Conservation (phyloP, 2,113 vertebrate species). For the Gymnorhina tibicen region DNA sequence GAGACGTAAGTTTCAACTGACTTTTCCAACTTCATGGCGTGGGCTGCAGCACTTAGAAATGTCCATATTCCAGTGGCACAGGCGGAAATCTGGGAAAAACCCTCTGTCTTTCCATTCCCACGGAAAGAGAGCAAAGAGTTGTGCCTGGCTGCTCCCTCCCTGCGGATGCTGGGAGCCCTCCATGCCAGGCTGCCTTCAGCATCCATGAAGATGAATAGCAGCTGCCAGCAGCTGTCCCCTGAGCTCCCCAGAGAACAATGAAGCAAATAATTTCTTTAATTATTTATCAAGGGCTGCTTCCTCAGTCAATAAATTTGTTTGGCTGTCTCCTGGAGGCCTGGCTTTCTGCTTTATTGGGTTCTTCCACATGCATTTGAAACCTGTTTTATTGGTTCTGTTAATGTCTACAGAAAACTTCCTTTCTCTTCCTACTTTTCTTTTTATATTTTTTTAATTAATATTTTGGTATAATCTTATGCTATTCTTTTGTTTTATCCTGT, state of each 20-base stretch:
- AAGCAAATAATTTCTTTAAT: slow-evolving; percentile 70
- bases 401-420: not conserved
- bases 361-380: not conserved
- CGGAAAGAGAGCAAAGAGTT: not conserved
- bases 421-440: not conserved
- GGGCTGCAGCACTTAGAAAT: not conserved
- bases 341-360: slow-evolving; percentile 23
- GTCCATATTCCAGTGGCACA: accelerated
- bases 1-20: not conserved
- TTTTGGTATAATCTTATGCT: not conserved
- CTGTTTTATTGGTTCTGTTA: not conserved
- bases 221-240: slow-evolving; percentile 54
- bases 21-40: not conserved
- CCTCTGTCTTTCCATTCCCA: accelerated
- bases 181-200: not conserved
- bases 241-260: slow-evolving; percentile 58
- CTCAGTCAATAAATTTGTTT: slow-evolving; percentile 63
- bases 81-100: not conserved
- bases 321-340: slow-evolving; percentile 47
- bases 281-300: slow-evolving; percentile 67
- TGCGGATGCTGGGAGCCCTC: not conserved
- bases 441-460: not conserved
- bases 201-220: not conserved
- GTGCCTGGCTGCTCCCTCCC: not conserved
- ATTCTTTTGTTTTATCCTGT: not conserved